These are phyloP conservation scores for Cavia porcellus DNA, from an alignment of 2,113 vertebrate genomes.

Conservation along the genomic window DNA sequence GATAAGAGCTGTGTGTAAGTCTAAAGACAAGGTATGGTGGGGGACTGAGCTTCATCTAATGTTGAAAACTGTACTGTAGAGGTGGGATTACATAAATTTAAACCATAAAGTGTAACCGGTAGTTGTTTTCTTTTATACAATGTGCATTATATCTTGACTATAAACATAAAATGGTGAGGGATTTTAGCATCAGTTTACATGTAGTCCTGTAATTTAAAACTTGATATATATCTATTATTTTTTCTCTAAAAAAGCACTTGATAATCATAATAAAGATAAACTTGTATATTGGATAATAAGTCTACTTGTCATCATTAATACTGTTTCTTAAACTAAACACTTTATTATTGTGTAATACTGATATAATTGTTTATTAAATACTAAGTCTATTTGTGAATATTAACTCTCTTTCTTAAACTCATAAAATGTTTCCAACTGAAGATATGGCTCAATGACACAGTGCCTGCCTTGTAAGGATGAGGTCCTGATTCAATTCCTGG, in stretches of 20 bases:
- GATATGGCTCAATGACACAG: too few relatives aligned
- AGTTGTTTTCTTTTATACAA: neutral
- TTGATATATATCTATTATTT: neutral
- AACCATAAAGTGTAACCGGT: neutral
- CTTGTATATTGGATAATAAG: neutral
- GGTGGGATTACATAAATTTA: neutral
- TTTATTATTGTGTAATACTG: too few relatives aligned
- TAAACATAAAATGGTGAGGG: neutral
- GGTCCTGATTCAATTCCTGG: too few relatives aligned
- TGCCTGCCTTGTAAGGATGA: too few relatives aligned
- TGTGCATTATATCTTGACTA: neutral
- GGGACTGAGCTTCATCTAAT: neutral
- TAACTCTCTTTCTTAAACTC: too few relatives aligned
- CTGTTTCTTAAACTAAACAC: neutral
- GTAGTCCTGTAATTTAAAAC: neutral
- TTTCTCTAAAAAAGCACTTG: neutral
- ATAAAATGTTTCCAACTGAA: too few relatives aligned
- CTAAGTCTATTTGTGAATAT: too few relatives aligned
- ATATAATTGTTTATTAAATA: too few relatives aligned
- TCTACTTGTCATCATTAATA: neutral
- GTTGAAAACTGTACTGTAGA: neutral
- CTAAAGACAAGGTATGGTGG: neutral
- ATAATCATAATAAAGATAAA: neutral
- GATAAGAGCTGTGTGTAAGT: neutral
- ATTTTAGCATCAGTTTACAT: neutral